Evolutionary conservation across 2,113 vertebrate species (phyloP), one percentile per base, ranked within the genome.

Genomic region (Typhlomys cinereus): DNA sequence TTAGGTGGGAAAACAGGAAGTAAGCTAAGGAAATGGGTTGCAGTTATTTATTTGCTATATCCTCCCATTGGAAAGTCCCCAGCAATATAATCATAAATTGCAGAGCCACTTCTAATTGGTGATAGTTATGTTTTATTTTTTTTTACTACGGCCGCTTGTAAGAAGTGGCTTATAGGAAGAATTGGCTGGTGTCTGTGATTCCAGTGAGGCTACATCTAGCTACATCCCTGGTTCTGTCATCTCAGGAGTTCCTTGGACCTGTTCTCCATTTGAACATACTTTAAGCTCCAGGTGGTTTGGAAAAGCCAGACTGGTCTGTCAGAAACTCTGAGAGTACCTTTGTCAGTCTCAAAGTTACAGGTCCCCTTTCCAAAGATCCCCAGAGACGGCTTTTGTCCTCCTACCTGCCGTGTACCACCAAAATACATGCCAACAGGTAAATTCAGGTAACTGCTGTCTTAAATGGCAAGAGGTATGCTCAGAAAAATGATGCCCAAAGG

Each of bases 341-440:
- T 20, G 1, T n/a, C 36, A 7, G 1, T 31, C 5, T 44, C 39
- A 13, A 0, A 2, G n/a, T 46, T n/a, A 41, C 67, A 4, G 69
- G 7, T 18, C 1, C 4, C 46, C 23, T 23, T 59, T 18, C 10
- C 25, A 23, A 36, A 31, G 46, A 31, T 23, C 36, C 17, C 0
- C 3, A 31, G 17, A 25, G 18, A 31, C 39, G 11, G 67, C 29
- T n/a, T 41, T 7, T 62, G 44, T 11, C 8, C 31, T 29, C 20
- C 15, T 34, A 12, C 5, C 18, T 57, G 17, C 11, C n/a, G 27
- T 23, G 10, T 12, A 5, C 34, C 21, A 27, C 20, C 34, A 31
- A 39, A 48, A 34, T 9, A 2, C 2, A 23, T 7, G 20, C 7
- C 41, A 11, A 15, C 21, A 8, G 11, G 25, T 15, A 36, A n/a